phyloP scores from a whole-genome alignment of 2,797 vertebrate species.

The Tapirus indicus region DNA sequence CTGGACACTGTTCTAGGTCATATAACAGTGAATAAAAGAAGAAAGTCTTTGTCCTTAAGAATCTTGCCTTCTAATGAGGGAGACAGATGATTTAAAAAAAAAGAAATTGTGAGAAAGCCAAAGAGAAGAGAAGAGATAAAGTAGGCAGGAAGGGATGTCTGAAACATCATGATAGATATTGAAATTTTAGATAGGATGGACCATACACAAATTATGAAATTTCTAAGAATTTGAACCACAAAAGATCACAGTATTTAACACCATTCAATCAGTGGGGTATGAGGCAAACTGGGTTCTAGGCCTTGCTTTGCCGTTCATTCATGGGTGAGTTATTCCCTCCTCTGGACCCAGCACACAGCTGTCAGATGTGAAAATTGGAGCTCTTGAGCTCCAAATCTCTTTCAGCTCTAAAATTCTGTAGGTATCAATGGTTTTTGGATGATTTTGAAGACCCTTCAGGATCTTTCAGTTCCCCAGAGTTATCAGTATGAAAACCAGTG shows the following conservation, averaged over 20 bases:
- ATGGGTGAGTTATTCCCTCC: not conserved
- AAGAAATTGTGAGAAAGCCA: not conserved
- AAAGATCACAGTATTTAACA: not conserved
- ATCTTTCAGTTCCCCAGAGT: not conserved
- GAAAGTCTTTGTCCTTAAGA: not conserved
- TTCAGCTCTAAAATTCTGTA: not conserved
- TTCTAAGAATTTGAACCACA: not conserved
- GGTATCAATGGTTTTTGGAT: constrained; percentile 2
- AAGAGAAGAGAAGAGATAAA: not conserved
- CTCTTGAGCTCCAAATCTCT: not conserved
- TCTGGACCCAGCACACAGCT: not conserved
- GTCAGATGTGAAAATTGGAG: not conserved
- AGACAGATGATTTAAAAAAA: not conserved
- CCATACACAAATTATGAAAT: not conserved
- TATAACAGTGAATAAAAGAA: not conserved
- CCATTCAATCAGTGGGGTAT: not conserved
- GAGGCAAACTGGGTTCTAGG: not conserved
- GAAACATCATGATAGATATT: not conserved
- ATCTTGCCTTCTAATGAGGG: not conserved
- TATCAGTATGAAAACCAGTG: not conserved
- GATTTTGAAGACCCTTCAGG: not conserved
- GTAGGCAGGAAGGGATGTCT: not conserved
- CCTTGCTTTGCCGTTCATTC: not conserved
- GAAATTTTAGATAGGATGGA: not conserved
- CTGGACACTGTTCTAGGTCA: not conserved